Evolutionary conservation across 2,888 invertebrate genomes (phyloP).

Genomic region (Tachystola acroxantha): DNA sequence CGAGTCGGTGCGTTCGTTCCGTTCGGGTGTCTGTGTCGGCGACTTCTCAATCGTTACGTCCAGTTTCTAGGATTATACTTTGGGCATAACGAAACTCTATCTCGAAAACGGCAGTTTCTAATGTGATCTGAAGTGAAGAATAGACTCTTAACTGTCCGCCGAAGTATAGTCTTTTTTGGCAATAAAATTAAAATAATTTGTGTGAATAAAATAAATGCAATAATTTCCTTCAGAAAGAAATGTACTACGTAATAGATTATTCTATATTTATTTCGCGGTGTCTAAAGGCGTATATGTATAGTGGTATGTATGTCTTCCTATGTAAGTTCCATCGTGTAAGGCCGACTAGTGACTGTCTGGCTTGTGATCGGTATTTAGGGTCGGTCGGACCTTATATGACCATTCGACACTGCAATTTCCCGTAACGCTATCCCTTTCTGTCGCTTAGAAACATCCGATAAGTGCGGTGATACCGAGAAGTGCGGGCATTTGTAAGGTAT

Average conservation of each 20-base stretch:
- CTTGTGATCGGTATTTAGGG: slow-evolving; percentile 20
- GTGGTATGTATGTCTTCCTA: slow-evolving; percentile 77
- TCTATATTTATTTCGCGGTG: slow-evolving; percentile 31
- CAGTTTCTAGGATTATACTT: not conserved
- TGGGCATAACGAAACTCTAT: too few relatives aligned
- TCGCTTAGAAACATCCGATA: too few relatives aligned
- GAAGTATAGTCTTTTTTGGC: not conserved
- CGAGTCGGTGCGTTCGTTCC: not conserved
- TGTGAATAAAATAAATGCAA: slow-evolving; percentile 12
- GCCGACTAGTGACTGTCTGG: slow-evolving; percentile 47
- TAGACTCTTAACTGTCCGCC: too few relatives aligned
- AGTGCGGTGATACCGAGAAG: too few relatives aligned
- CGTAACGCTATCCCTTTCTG: too few relatives aligned
- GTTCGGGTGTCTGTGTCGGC: not conserved
- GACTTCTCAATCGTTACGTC: not conserved
- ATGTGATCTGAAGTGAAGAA: too few relatives aligned
- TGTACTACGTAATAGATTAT: slow-evolving; percentile 24
- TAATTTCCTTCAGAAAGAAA: slow-evolving; percentile 18
- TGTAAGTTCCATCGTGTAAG: slow-evolving; percentile 62
- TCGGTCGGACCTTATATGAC: too few relatives aligned
- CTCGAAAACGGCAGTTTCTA: too few relatives aligned
- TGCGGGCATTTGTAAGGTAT: too few relatives aligned
- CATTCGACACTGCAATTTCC: too few relatives aligned
- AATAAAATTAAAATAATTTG: not conserved
- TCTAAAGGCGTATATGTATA: slow-evolving; percentile 55